Evolutionary conservation across 2,113 vertebrate genomes (phyloP).

Genomic region (Gila orcuttii): DNA sequence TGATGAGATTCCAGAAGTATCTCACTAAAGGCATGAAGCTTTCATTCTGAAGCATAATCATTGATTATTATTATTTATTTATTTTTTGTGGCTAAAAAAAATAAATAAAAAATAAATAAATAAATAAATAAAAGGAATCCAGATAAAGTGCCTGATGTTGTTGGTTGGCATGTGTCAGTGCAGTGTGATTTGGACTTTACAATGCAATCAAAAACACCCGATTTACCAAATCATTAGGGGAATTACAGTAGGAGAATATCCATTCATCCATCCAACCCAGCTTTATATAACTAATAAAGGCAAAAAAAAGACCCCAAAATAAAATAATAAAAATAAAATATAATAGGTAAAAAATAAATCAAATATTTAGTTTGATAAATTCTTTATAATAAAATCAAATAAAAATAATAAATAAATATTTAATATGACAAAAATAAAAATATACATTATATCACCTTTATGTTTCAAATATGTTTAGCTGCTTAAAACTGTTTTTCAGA

Average conservation of each 20-base stretch:
- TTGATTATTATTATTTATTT: no score
- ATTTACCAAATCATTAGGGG: not conserved
- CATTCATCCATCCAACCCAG: not conserved
- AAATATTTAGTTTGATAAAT: no score
- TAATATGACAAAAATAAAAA: not conserved
- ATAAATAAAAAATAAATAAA: no score
- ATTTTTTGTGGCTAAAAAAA: not conserved
- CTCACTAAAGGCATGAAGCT: not conserved
- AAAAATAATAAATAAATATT: not conserved
- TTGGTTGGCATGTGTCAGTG: no score
- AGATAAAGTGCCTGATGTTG: no score
- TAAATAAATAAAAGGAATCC: no score
- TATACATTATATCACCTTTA: not conserved
- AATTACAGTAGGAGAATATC: not conserved
- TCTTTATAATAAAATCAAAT: no score
- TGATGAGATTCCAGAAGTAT: conserved; percentile 8
- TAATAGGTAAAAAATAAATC: not conserved
- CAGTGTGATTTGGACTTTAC: not conserved
- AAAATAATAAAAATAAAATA: not conserved
- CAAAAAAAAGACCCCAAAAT: not conserved
- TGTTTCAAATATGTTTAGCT: no score
- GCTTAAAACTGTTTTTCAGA: no score
- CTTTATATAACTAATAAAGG: not conserved
- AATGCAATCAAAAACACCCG: not conserved
- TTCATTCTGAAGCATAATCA: not conserved